Percentiles rank a stretch among this genome's conserved stretches.
These are phyloP conservation scores for Tetragnatha versicolor DNA, from an alignment of 1,140 invertebrate species.

Conservation along the genomic window DNA sequence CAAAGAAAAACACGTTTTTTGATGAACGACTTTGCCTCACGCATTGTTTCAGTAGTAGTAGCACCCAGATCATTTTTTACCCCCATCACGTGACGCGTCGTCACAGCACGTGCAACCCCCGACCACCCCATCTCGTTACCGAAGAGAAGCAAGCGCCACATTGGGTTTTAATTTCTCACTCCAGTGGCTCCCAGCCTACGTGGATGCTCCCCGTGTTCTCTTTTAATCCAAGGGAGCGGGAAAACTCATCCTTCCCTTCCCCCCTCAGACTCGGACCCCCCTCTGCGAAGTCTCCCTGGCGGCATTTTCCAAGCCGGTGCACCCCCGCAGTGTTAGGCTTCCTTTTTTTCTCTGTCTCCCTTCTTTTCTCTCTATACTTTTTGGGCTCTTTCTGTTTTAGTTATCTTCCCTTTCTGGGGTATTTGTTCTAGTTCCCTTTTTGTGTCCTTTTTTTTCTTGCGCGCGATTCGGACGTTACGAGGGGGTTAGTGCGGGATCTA, in stretches of 20 bases:
- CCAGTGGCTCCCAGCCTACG: constrained; percentile 39
- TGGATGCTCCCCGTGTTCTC: constrained; percentile 32
- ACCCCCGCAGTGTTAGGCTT: constrained; percentile 10
- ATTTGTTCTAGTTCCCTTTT: background rate
- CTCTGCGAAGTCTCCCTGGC: constrained; percentile 33
- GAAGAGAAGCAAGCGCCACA: constrained; percentile 48
- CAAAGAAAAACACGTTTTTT: constrained; percentile 27
- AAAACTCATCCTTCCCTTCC: constrained; percentile 10
- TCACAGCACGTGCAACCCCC: constrained; percentile 45
- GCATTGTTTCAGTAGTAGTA: constrained; percentile 32
- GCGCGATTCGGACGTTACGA: too few relatives aligned
- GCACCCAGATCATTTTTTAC: constrained; percentile 33
- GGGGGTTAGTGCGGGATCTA: too few relatives aligned
- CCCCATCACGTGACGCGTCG: constrained; percentile 43
- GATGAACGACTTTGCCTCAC: constrained; percentile 44
- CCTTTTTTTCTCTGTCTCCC: constrained; percentile 5
- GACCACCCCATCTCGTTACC: constrained; percentile 50
- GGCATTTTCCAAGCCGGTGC: constrained; percentile 45
- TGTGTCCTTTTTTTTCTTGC: background rate
- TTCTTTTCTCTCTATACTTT: background rate
- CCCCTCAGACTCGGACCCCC: background rate
- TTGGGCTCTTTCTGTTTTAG: background rate
- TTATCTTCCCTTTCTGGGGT: background rate
- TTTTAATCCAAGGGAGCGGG: constrained; percentile 44
- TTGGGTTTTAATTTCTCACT: constrained; percentile 56